A percentile compares a stretch with the other conserved stretches of the same genome.
Evolutionary conservation across 2,113 vertebrate genomes (phyloP).

Genomic region (Laticauda laticaudata): DNA sequence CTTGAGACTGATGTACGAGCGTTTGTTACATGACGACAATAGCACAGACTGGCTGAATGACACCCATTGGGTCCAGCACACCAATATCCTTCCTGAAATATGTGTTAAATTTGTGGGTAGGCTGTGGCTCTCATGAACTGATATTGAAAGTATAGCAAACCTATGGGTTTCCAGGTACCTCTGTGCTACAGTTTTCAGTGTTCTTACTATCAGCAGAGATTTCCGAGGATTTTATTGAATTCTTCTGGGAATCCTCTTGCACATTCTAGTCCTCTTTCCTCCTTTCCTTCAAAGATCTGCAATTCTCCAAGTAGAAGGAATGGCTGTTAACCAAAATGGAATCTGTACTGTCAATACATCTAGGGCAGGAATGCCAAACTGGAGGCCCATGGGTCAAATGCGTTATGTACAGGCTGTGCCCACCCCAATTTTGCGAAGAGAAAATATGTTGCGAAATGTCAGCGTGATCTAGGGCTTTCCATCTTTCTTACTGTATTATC

Average conservation of each 20-base stretch:
- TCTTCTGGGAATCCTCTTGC: neutral
- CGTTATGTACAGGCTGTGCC: too few species aligned
- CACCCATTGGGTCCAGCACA: slow-evolving; percentile 92
- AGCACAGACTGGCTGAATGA: slow-evolving; percentile 91
- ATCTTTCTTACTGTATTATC: neutral
- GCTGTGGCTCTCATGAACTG: too few species aligned
- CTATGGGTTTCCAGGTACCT: neutral
- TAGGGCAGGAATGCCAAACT: too few species aligned
- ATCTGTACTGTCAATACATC: neutral
- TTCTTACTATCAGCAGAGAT: neutral
- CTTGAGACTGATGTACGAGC: slow-evolving; percentile 82
- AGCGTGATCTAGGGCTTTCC: neutral
- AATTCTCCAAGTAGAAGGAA: neutral
- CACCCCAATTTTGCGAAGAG: too few species aligned
- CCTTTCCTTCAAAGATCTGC: neutral
- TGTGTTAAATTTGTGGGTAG: neutral
- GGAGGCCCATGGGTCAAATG: too few species aligned
- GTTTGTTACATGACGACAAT: slow-evolving; percentile 84
- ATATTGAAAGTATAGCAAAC: neutral
- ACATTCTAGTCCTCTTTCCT: neutral
- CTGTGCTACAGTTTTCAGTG: neutral
- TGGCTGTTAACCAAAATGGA: neutral
- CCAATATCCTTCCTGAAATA: slow-evolving; percentile 81
- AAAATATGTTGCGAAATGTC: too few species aligned
- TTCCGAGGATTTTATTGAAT: neutral